These are phyloP conservation scores for Drosophila subquinaria DNA, from an alignment of 2,888 invertebrate genomes.

Conservation along the genomic window DNA sequence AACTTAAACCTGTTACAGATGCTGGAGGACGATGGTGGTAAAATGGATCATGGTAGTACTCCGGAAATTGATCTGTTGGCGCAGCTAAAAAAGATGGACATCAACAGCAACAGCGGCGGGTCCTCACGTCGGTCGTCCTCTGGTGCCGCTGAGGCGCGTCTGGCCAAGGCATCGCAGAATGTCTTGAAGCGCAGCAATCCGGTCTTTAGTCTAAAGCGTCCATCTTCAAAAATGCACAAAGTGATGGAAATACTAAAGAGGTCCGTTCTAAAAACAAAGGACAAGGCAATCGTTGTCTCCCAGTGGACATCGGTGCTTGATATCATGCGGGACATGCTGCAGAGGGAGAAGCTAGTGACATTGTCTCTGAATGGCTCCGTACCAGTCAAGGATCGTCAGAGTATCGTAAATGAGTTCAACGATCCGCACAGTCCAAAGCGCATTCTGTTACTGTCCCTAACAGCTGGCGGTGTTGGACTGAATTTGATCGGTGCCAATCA, in stretches of 20 bases:
- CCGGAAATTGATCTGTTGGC: conserved; percentile 88
- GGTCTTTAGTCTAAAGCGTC: conserved; percentile 88
- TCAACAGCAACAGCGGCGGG: conserved; percentile 83
- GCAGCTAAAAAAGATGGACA: conserved; percentile 88
- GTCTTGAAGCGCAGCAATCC: conserved; percentile 90
- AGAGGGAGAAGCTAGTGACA: conserved; percentile 86
- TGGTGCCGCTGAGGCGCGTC: conserved; percentile 81
- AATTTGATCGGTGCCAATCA: conserved; percentile 97
- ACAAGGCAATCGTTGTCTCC: conserved; percentile 94
- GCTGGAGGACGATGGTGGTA: conserved; percentile 85
- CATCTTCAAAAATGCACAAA: conserved; percentile 89
- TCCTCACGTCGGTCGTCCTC: conserved; percentile 4
- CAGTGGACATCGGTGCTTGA: conserved; percentile 95
- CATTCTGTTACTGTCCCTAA: conserved; percentile 93
- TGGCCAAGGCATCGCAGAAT: conserved; percentile 87
- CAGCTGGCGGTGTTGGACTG: conserved; percentile 98
- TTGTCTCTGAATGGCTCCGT: conserved; percentile 92
- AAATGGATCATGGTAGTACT: conserved; percentile 65
- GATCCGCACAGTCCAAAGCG: conserved; percentile 87
- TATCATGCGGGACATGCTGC: conserved; percentile 90
- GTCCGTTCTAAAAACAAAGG: conserved; percentile 86
- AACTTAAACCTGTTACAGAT: conserved; percentile 82
- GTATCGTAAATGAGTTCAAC: conserved; percentile 91
- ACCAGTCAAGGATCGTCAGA: conserved; percentile 90
- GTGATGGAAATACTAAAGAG: conserved; percentile 87